phyloP scores from a whole-genome alignment of 1,140 invertebrate species.

The Brachionus calyciflorus region DNA sequence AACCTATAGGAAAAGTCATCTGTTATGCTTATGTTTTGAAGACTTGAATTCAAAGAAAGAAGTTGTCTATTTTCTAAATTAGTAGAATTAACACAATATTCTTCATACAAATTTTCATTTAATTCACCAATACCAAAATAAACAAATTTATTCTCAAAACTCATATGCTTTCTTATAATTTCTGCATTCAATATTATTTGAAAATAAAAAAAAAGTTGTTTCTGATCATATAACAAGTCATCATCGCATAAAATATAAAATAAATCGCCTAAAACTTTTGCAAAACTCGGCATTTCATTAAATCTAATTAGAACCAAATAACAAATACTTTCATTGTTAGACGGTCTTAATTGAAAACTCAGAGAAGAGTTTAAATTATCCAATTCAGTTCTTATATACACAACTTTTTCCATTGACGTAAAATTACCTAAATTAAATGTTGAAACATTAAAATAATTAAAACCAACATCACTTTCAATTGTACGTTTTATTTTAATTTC shows the following conservation, averaged over 20 bases:
- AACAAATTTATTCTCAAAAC: neutral
- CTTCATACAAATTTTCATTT: neutral
- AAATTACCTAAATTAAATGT: neutral
- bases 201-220: no score
- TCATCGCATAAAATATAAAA: neutral
- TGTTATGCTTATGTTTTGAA: no score
- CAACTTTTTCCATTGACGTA: neutral
- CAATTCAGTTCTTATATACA: neutral
- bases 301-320: conserved; percentile 5
- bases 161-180: neutral
- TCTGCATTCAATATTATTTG: neutral
- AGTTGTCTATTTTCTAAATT: no score
- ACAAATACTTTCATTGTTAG: neutral
- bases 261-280: neutral
- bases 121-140: neutral
- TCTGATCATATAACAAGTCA: no score
- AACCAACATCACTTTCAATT: neutral
- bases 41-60: no score
- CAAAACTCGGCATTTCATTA: neutral
- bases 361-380: neutral
- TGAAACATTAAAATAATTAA: neutral
- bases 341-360: neutral
- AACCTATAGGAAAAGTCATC: neutral
- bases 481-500: neutral
- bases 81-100: neutral